Evolutionary conservation across 2,113 vertebrate genomes (phyloP), one percentile per base, ranked within the genome.

Genomic region (Heterochromis multidens): DNA sequence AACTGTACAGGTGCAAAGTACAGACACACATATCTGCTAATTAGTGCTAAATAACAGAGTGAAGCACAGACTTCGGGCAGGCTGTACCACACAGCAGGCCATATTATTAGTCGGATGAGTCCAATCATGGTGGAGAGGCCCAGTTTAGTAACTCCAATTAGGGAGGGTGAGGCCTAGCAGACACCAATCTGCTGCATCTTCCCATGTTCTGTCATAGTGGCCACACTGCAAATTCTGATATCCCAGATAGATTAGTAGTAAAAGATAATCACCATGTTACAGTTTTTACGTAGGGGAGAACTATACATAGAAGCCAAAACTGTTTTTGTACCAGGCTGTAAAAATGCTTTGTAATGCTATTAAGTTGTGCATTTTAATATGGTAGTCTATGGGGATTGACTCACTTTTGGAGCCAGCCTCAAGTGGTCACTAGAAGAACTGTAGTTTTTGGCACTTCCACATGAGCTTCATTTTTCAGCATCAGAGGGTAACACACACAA

Each of bases 201-300:
- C 6, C 35, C 35, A 0, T n/a, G 40, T 67, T 43, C 13, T 67
- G 37, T 67, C 43, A 67, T 12, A 67, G n/a, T 67, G n/a, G 0
- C n/a, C 16, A 14, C 37, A 12, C 62, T 8, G 33, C 0, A 23
- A 40, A 4, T 37, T 40, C 21, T 62, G 29, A 33, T 62, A 33
- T 33, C 29, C 17, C 8, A 31, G 5, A 31, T 31, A 5, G 31
- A 31, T 31, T 3, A 31, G 31, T 31, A 31, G 3, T 31, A 31
- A 31, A 31, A 31, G 5, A 31, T 31, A 31, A 31, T 31, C 31
- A 31, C 31, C 31, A 31, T 5, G 3, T 5, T 12, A 23, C 21
- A 65, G 33, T 25, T 0, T 0, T 43, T 25, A 25, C 7, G 1
- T 37, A 3, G 1, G 7, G n/a, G 35, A 21, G 43, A 67, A 67